Evolutionary conservation across 2,797 vertebrate species (phyloP).

Genomic region (Lerista edwardsae): DNA sequence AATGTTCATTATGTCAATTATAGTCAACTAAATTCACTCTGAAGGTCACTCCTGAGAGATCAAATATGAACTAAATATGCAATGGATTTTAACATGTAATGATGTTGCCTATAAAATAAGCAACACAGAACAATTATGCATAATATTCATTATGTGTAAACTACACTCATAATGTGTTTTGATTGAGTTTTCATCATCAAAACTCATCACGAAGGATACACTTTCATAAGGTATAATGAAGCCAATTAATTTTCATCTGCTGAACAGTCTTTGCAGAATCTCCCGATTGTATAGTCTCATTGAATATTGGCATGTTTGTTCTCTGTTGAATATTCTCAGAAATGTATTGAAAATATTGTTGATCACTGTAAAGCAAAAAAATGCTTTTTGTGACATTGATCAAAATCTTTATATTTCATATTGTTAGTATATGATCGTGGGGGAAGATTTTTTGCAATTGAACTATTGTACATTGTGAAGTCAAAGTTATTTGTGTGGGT

Average conservation of each 20-base stretch:
- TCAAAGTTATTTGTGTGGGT: too few species aligned
- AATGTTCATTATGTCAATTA: conserved; percentile 36
- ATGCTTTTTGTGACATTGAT: neutral
- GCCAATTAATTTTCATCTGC: conserved; percentile 30
- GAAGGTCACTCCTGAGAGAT: conserved; percentile 20
- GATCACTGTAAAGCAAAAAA: neutral
- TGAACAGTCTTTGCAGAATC: neutral
- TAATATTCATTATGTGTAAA: conserved; percentile 36
- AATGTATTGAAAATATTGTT: neutral
- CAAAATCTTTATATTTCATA: neutral
- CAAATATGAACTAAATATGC: conserved; percentile 10
- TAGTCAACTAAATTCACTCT: neutral
- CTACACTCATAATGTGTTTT: conserved; percentile 14
- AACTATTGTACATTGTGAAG: neutral
- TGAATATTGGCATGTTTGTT: neutral
- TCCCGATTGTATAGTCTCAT: neutral
- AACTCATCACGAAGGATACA: conserved; percentile 27
- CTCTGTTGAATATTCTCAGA: neutral
- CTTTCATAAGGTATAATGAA: conserved; percentile 32
- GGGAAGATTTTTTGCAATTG: neutral
- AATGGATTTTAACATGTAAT: conserved; percentile 31
- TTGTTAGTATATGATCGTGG: neutral
- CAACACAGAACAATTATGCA: conserved; percentile 25
- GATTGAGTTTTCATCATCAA: conserved; percentile 34
- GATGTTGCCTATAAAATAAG: conserved; percentile 16